Evolutionary conservation across 2,888 invertebrate genomes (phyloP), one percentile per base, ranked within the genome.

Genomic region (Pediacus dermestoides): DNA sequence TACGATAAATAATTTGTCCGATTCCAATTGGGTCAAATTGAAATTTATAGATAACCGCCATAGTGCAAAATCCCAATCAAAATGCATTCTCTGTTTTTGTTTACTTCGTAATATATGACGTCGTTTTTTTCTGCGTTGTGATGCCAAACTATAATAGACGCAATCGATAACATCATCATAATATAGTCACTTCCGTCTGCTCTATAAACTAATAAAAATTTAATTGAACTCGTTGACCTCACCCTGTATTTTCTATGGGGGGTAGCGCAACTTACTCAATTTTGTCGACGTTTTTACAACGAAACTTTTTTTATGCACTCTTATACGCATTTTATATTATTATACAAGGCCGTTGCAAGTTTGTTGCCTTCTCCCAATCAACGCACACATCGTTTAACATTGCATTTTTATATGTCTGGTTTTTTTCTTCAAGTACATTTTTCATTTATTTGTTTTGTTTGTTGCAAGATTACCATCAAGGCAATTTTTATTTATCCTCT

Each of bases 11-110:
- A 50, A 49, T 52, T 48, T 60, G 65, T 56, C 46, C 53, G 52
- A 56, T 55, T 60, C 56, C 56, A 68, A 63, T 65, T 68, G 61
- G 68, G 68, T 68, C 68, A 66, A 64, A 60, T 60, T 60, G n/a
- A 58, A 54, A 56, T 52, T 53, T 52, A 53, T 50, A 47, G 55
- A 66, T 65, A 65, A 64, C 63, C 61, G n/a, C n/a, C n/a, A n/a
- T n/a, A 61, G 55, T 57, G 56, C 56, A 55, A 56, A 54, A 52
- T 55, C 52, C 53, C 48, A 48, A 51, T 51, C 48, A 51, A 49
- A 50, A 51, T 50, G 50, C 48, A 45, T 27, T 38, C 25, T 16
- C 12, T 11, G 35, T 33, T 37, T 36, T 43, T 42, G 37, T 42
- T 26, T 12, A 14, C 8, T 30, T 30, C 30, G 42, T 42, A 44